These are phyloP conservation scores for Dinomys branickii DNA, from an alignment of 2,113 vertebrate genomes.

Conservation along the genomic window DNA sequence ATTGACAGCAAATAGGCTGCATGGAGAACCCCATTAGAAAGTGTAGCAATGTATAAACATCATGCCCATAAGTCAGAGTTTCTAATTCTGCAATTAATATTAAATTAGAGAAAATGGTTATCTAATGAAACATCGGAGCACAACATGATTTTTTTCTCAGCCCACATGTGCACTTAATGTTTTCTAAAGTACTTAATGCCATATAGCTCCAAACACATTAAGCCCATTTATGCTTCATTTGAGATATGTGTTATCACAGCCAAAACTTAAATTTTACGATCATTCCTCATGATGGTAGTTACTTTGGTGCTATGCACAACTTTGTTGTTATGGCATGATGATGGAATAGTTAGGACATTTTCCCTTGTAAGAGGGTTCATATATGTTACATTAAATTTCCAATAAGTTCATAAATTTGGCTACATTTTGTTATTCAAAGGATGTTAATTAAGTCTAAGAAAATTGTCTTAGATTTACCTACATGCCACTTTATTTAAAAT, in stretches of 20 bases:
- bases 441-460: conserved; percentile 33
- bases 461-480: conserved; percentile 1
- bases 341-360: background rate
- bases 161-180: background rate
- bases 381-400: background rate
- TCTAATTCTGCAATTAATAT: conserved; percentile 54
- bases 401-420: background rate
- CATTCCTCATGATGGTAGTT: background rate
- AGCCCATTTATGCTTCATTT: conserved; percentile 32
- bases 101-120: conserved; percentile 46
- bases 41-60: background rate
- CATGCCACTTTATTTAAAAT: background rate
- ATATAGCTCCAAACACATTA: background rate
- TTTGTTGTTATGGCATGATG: background rate
- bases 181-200: background rate
- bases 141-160: background rate
- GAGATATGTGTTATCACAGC: background rate
- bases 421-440: background rate
- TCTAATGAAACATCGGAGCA: conserved; percentile 31
- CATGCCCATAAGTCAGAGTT: background rate
- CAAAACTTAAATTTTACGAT: background rate
- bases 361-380: background rate
- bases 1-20: background rate
- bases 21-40: background rate
- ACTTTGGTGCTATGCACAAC: background rate